phyloP scores from a whole-genome alignment of 2,113 vertebrate species.

The Caranx melampygus region DNA sequence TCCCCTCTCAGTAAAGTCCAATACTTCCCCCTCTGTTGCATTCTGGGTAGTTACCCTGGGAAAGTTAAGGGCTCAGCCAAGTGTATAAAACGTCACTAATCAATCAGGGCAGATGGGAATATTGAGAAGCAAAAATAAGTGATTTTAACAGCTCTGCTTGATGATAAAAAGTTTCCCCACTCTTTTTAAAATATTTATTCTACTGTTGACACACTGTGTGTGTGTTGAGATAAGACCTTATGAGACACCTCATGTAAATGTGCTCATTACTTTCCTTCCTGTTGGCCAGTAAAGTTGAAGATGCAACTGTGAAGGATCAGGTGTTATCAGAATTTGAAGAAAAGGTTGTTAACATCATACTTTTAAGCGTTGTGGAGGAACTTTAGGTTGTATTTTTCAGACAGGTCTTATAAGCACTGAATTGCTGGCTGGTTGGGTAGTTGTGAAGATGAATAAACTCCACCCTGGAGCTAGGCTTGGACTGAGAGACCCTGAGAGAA shows the following conservation, averaged over 20 bases:
- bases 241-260: slow-evolving; percentile 43
- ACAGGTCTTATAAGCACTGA: neutral
- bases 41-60: too few species aligned
- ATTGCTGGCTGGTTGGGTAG: slow-evolving; percentile 1
- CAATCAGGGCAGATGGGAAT: slow-evolving; percentile 2
- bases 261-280: slow-evolving; percentile 16
- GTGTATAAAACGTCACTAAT: neutral
- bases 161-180: slow-evolving; percentile 9
- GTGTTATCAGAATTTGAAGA: neutral
- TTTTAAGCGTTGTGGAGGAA: neutral
- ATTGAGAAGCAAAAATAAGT: slow-evolving; percentile 11
- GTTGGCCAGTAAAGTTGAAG: neutral
- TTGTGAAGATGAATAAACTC: slow-evolving; percentile 14
- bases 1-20: too few species aligned
- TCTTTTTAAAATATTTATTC: neutral
- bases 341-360: slow-evolving; percentile 3
- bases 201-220: neutral
- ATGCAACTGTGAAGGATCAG: neutral
- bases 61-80: too few species aligned
- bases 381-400: neutral
- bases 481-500: neutral
- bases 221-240: slow-evolving; percentile 14
- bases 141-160: neutral
- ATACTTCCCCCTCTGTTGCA: too few species aligned
- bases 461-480: neutral